Conservation (phyloP, 2,113 vertebrate species). For the Lepus timidus region DNA sequence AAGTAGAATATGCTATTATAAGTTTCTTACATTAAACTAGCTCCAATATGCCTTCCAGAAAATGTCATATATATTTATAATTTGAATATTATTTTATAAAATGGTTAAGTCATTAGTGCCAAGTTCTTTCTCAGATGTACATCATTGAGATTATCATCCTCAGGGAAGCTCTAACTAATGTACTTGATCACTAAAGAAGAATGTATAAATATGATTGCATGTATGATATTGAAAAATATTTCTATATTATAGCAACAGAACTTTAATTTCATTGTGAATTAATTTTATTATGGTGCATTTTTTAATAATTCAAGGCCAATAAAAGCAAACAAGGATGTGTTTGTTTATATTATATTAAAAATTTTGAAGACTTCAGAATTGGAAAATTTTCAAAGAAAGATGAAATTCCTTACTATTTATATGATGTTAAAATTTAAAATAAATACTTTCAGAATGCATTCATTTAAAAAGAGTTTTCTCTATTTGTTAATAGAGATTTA, state of each 20-base stretch:
- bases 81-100: constrained; percentile 2
- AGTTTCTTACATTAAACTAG: neutral
- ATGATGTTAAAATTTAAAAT: neutral
- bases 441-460: neutral
- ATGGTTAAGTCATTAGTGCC: neutral
- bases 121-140: neutral
- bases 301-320: neutral
- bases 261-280: neutral
- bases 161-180: neutral
- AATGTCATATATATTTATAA: neutral
- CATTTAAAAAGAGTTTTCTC: neutral
- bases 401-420: neutral
- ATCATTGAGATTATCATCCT: neutral
- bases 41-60: neutral
- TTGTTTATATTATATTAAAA: neutral
- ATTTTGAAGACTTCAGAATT: neutral
- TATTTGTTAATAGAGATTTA: neutral
- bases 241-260: neutral
- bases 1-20: neutral
- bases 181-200: neutral
- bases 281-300: neutral
- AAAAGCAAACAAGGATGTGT: neutral
- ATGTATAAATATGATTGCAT: neutral
- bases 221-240: neutral
- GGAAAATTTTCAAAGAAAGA: neutral